phyloP scores from a whole-genome alignment of 2,797 vertebrate genomes.

The Lepus oiostolus region DNA sequence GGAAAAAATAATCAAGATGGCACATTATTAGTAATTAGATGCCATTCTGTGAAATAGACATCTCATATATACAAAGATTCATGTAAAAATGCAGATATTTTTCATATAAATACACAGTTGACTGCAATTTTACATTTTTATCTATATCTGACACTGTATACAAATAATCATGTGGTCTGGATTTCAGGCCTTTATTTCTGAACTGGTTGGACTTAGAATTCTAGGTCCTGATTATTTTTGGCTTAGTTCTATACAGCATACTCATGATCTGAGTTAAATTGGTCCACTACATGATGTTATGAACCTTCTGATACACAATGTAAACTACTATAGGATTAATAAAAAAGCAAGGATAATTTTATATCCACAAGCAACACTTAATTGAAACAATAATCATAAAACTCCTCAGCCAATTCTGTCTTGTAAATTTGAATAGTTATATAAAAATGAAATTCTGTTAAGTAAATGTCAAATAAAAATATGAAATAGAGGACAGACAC shows the following conservation, averaged over 20 bases:
- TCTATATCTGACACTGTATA: background rate
- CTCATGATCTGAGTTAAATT: background rate
- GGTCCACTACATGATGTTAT: background rate
- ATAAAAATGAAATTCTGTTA: constrained; percentile 14
- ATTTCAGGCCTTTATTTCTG: constrained; percentile 23
- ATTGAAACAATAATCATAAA: constrained; percentile 4
- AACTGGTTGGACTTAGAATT: background rate
- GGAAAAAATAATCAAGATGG: background rate
- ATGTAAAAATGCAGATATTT: background rate
- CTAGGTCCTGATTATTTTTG: background rate
- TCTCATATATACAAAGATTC: background rate
- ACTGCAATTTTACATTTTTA: background rate
- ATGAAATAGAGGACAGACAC: constrained; percentile 45
- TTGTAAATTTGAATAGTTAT: constrained; percentile 22
- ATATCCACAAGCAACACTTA: constrained; percentile 21
- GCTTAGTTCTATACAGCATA: background rate
- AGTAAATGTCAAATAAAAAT: constrained; percentile 61
- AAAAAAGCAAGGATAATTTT: constrained; percentile 2
- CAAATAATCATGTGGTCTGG: background rate
- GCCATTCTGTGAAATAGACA: background rate
- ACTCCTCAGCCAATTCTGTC: constrained; percentile 32
- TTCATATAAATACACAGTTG: background rate
- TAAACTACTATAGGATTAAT: constrained; percentile 9
- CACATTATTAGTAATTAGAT: background rate
- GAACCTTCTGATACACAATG: background rate